These are phyloP conservation scores for Leucopternis melanops DNA, from an alignment of 2,113 vertebrate species.

Conservation along the genomic window DNA sequence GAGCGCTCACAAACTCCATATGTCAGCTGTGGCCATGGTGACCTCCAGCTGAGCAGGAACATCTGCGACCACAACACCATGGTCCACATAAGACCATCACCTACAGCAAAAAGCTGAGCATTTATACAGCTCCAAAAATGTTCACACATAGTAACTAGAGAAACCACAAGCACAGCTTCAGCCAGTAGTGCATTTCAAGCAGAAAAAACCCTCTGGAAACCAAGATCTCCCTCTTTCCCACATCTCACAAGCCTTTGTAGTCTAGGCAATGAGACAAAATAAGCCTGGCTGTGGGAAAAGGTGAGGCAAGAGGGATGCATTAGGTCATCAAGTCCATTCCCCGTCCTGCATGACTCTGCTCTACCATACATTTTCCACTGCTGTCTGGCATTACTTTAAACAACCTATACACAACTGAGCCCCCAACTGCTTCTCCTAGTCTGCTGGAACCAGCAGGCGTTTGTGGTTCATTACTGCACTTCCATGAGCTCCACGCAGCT, in stretches of 20 bases:
- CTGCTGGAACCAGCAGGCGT: not conserved
- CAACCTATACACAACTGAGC: no score
- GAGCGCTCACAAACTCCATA: rapidly evolving
- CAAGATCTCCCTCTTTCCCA: not conserved
- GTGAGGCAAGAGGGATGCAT: not conserved
- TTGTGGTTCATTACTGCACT: not conserved
- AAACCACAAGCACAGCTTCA: not conserved
- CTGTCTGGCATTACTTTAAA: not conserved
- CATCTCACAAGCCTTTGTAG: not conserved
- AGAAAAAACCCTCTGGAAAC: not conserved
- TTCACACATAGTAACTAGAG: not conserved
- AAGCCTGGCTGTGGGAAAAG: not conserved
- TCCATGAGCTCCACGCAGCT: not conserved
- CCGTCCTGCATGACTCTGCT: not conserved
- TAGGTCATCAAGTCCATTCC: not conserved
- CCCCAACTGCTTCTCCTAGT: not conserved
- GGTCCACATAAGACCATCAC: not conserved
- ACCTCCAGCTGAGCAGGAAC: not conserved
- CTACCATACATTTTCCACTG: not conserved
- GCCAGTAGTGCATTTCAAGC: not conserved
- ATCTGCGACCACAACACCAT: not conserved
- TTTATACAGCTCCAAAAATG: not conserved
- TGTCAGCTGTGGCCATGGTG: rapidly evolving
- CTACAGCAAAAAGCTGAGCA: not conserved
- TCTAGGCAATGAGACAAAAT: not conserved